Conservation (phyloP, 2,113 vertebrate species). For the Cettia cetti region DNA sequence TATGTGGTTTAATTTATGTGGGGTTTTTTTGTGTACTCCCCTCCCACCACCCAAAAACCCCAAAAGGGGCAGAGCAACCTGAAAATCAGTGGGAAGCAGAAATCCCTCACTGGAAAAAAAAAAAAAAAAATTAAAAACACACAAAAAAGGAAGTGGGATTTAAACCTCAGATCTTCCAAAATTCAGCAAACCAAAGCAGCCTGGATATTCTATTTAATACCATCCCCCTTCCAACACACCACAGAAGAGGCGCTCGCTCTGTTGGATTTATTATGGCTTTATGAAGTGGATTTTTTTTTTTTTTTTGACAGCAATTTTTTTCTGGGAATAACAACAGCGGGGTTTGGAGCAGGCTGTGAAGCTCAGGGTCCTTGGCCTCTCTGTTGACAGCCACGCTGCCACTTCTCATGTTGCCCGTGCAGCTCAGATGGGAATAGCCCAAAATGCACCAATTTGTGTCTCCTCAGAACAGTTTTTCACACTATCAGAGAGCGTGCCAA, state of each 20-base stretch:
- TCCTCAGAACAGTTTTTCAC: slow-evolving; percentile 38
- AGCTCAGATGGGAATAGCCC: slow-evolving; percentile 41
- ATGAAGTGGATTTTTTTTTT: not conserved
- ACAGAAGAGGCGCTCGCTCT: not conserved
- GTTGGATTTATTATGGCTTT: not conserved
- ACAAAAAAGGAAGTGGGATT: not conserved
- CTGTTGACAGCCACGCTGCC: slow-evolving; percentile 47
- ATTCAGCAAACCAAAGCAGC: not conserved
- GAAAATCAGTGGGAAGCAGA: not conserved
- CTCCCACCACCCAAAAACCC: no score
- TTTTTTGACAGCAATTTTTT: slow-evolving; percentile 42
- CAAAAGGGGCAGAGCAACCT: not conserved
- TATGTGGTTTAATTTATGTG: accelerated
- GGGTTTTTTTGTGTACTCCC: not conserved
- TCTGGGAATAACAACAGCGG: not conserved
- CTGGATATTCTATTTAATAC: not conserved
- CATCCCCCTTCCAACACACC: not conserved
- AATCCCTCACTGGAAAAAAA: not conserved
- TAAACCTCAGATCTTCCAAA: not conserved
- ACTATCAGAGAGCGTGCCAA: not conserved
- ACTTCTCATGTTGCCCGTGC: slow-evolving; percentile 1
- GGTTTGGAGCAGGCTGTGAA: slow-evolving; percentile 32
- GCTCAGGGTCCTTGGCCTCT: slow-evolving; percentile 42
- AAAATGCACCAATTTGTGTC: not conserved
- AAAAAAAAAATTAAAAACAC: not conserved